Conservation (phyloP, 2,888 invertebrate genomes). For the Galeruca laticollis region DNA sequence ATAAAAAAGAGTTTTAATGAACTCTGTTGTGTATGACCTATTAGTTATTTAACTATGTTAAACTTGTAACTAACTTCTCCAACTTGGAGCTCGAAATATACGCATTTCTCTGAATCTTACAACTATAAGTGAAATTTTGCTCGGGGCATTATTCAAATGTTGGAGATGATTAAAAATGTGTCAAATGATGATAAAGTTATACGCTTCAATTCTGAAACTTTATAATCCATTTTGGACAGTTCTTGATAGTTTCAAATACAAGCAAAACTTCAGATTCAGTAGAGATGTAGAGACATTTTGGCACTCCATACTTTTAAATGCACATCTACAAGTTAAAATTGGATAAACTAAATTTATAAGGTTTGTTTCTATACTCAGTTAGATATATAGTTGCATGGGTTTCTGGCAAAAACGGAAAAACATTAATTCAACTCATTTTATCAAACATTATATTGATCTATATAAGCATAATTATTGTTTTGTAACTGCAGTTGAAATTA, state of each 20-base stretch:
- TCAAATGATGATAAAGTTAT: conserved; percentile 14
- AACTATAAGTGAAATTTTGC: conserved; percentile 2
- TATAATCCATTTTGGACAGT: conserved; percentile 10
- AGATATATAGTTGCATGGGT: no score
- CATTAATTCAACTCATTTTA: no score
- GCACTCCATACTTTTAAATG: not conserved
- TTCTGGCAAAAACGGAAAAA: no score
- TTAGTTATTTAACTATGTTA: not conserved
- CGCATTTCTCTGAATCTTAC: conserved; percentile 3
- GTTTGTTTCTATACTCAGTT: not conserved
- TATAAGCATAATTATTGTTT: no score
- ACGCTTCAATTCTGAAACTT: conserved; percentile 5
- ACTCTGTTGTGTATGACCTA: not conserved
- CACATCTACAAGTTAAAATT: not conserved
- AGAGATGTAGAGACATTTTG: not conserved
- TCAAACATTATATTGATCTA: no score
- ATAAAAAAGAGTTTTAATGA: no score
- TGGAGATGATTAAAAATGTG: conserved; percentile 4
- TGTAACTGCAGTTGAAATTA: no score
- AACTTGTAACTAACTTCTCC: not conserved
- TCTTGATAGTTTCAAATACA: not conserved
- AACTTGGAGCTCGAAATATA: not conserved
- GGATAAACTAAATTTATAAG: not conserved
- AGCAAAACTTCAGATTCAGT: not conserved
- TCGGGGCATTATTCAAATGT: conserved; percentile 9